These are phyloP conservation scores for Drosophila vallismaia DNA, from an alignment of 2,888 invertebrate genomes.

Conservation along the genomic window DNA sequence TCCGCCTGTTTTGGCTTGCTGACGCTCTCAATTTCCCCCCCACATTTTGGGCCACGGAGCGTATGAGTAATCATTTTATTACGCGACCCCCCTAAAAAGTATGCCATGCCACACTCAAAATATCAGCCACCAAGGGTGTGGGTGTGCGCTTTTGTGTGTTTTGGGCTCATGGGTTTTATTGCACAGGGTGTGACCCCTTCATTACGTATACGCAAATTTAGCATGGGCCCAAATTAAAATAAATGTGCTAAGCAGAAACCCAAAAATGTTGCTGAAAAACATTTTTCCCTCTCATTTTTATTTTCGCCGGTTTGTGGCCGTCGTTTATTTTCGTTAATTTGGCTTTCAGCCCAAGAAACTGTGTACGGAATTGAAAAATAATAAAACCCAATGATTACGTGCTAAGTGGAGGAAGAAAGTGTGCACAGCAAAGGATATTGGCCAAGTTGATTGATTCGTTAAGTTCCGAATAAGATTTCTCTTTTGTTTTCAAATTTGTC, in stretches of 20 bases:
- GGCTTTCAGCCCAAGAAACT: constrained; percentile 7
- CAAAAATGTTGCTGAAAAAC: constrained; percentile 31
- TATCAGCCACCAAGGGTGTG: constrained; percentile 7
- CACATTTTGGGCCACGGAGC: constrained; percentile 39
- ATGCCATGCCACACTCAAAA: constrained; percentile 44
- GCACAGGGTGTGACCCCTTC: constrained; percentile 35
- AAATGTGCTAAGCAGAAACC: constrained; percentile 53
- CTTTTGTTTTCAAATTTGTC: too few relatives aligned
- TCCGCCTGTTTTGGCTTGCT: constrained; percentile 38
- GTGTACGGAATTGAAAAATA: constrained; percentile 38
- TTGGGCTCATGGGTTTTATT: constrained; percentile 53
- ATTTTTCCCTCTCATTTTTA: constrained; percentile 23
- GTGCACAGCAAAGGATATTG: not conserved
- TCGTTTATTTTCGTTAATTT: constrained; percentile 32
- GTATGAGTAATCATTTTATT: constrained; percentile 75
- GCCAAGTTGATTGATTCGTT: not conserved
- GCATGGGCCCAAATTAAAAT: constrained; percentile 65
- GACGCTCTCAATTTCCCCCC: constrained; percentile 58
- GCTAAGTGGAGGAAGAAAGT: constrained; percentile 9
- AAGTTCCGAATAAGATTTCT: too few relatives aligned
- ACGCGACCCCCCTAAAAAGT: constrained; percentile 41
- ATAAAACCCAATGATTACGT: constrained; percentile 29
- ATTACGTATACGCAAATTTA: constrained; percentile 65
- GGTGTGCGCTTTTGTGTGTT: constrained; percentile 3
- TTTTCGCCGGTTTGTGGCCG: constrained; percentile 6